Conservation (phyloP, 2,888 invertebrate species). For the Cremastinae sp. region DNA sequence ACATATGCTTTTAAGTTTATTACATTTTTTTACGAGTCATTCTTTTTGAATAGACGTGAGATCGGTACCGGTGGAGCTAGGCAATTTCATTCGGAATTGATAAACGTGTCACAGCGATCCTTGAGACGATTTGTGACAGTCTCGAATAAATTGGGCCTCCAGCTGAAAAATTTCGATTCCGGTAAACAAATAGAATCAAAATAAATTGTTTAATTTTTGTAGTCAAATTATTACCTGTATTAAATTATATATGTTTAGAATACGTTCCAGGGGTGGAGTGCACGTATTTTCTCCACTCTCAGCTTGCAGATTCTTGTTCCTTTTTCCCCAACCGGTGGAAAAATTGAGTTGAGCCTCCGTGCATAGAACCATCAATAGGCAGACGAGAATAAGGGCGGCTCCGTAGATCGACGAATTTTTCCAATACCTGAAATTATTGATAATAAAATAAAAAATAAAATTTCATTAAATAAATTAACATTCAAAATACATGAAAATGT, state of each 20-base stretch:
- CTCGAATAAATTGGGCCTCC: slow-evolving; percentile 68
- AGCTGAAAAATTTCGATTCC: slow-evolving; percentile 68
- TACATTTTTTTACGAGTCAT: not conserved
- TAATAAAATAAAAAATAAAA: not conserved
- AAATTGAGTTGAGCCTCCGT: slow-evolving; percentile 72
- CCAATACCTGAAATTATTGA: slow-evolving; percentile 45
- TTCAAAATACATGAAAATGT: not conserved
- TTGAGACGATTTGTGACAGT: slow-evolving; percentile 68
- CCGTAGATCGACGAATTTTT: slow-evolving; percentile 52
- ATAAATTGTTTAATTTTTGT: not conserved
- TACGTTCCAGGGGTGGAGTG: slow-evolving; percentile 66
- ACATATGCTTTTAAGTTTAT: too few relatives aligned
- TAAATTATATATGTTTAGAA: slow-evolving; percentile 68
- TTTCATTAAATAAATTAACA: not conserved
- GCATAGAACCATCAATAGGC: slow-evolving; percentile 51
- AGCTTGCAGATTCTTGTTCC: slow-evolving; percentile 64
- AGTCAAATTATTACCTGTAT: slow-evolving; percentile 67
- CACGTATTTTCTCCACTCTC: slow-evolving; percentile 58
- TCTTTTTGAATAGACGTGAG: slow-evolving; percentile 9
- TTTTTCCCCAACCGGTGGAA: slow-evolving; percentile 76
- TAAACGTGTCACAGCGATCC: slow-evolving; percentile 42
- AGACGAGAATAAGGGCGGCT: slow-evolving; percentile 55
- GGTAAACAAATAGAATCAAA: too few relatives aligned
- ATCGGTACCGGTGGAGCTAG: slow-evolving; percentile 34
- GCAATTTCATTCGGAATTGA: slow-evolving; percentile 22